phyloP scores from a whole-genome alignment of 2,113 vertebrate genomes.

The Zapornia atra region DNA sequence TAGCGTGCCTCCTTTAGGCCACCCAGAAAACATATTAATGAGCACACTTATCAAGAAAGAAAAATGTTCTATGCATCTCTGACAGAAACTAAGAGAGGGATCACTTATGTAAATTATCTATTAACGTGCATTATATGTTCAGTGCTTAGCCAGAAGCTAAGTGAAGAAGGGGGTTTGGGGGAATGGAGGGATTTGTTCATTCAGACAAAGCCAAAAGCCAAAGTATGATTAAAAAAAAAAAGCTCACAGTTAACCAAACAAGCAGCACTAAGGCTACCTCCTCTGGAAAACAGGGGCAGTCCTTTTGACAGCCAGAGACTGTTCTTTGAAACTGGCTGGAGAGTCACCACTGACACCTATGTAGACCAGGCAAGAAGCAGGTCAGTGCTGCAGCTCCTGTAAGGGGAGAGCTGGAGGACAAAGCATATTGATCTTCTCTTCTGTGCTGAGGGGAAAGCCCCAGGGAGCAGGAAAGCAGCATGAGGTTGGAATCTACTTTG shows the following conservation, averaged over 20 bases:
- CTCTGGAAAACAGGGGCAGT: not conserved
- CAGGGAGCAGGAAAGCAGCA: not conserved
- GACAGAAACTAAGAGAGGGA: not conserved
- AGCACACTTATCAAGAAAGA: not conserved
- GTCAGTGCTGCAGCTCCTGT: not conserved
- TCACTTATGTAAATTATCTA: not conserved
- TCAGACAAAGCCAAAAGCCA: not conserved
- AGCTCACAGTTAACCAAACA: not conserved
- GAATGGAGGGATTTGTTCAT: not conserved
- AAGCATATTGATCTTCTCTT: not conserved
- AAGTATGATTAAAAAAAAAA: not conserved
- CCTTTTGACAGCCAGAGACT: not conserved
- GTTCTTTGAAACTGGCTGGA: not conserved
- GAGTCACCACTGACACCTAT: not conserved
- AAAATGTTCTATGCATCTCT: not conserved
- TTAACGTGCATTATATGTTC: rapidly evolving
- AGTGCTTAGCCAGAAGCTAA: not conserved
- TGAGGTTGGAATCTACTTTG: not conserved
- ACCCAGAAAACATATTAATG: not conserved
- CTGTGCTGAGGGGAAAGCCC: not conserved
- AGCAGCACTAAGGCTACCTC: not conserved
- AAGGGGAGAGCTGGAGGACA: not conserved
- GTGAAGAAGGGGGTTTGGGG: not conserved
- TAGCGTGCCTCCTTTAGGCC: not conserved
- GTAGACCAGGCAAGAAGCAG: not conserved